A percentile compares a stretch with the other conserved stretches of the same genome.
These are phyloP conservation scores for Charaxes varanes DNA, from an alignment of 1,140 invertebrate genomes.

Conservation along the genomic window DNA sequence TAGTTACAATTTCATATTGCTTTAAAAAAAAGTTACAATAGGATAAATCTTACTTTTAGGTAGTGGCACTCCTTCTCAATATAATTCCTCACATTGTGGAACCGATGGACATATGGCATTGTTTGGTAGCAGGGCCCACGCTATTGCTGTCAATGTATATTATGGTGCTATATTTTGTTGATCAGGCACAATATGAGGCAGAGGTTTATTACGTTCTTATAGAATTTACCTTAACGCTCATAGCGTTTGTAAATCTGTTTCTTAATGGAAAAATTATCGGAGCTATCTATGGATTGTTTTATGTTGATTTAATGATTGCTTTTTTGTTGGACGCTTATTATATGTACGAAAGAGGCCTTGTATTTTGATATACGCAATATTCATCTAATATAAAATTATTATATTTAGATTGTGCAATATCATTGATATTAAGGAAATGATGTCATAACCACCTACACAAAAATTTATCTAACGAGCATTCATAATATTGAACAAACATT, in stretches of 20 bases:
- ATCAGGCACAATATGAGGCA: slow-evolving; percentile 55
- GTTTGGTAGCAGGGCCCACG: slow-evolving; percentile 49
- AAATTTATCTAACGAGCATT: slow-evolving; percentile 13
- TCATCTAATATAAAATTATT: slow-evolving; percentile 24
- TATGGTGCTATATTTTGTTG: slow-evolving; percentile 57
- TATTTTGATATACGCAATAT: too few species aligned
- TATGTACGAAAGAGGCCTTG: slow-evolving; percentile 48
- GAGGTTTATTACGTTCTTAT: slow-evolving; percentile 56
- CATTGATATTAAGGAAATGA: too few species aligned
- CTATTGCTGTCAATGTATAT: slow-evolving; percentile 48
- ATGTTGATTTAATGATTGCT: slow-evolving; percentile 56
- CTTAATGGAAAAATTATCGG: slow-evolving; percentile 37
- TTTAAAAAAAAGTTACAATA: too few species aligned
- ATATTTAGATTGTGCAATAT: too few species aligned
- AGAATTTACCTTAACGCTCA: slow-evolving; percentile 35
- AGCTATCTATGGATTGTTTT: slow-evolving; percentile 57
- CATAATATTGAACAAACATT: not conserved
- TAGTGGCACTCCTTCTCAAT: slow-evolving; percentile 60
- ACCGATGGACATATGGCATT: slow-evolving; percentile 42
- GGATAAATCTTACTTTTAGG: slow-evolving; percentile 55
- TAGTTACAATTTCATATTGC: too few species aligned
- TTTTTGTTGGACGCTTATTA: slow-evolving; percentile 50
- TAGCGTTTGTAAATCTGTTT: slow-evolving; percentile 39
- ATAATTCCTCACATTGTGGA: slow-evolving; percentile 57
- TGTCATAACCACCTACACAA: slow-evolving; percentile 18